Conservation (phyloP, 2,888 invertebrate genomes). For the Amitus sp. region DNA sequence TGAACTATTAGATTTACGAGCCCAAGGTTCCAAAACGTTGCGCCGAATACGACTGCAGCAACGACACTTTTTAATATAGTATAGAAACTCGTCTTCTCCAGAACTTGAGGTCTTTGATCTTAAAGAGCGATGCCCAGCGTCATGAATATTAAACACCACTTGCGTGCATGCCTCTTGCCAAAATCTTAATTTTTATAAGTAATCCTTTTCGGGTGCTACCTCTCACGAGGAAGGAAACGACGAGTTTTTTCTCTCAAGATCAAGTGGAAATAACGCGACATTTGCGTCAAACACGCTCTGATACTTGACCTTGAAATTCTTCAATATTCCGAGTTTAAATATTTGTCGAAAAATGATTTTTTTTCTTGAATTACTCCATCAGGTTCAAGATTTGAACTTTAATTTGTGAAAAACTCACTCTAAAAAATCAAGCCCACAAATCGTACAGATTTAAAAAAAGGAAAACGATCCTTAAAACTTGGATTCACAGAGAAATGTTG, state of each 20-base stretch:
- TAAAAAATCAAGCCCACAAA: no score
- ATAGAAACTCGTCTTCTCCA: slow-evolving; percentile 28
- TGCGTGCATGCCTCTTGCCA: slow-evolving; percentile 21
- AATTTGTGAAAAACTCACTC: no score
- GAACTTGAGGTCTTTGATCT: slow-evolving; percentile 26
- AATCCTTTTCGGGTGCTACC: no score
- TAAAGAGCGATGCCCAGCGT: slow-evolving; percentile 17
- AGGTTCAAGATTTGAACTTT: no score
- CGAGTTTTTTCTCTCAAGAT: neutral
- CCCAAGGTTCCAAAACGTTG: neutral
- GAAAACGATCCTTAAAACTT: no score
- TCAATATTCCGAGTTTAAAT: no score
- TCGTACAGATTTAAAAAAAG: no score
- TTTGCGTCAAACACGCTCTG: no score
- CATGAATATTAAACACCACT: slow-evolving; percentile 31
- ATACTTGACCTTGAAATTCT: slow-evolving; percentile 1
- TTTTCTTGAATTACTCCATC: no score
- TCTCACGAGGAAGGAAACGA: neutral
- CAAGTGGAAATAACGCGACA: neutral
- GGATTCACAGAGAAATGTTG: no score
- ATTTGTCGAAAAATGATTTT: no score
- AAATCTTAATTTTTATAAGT: slow-evolving; percentile 50
- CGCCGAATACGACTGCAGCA: slow-evolving; percentile 17
- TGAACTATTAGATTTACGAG: neutral
- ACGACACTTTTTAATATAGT: slow-evolving; percentile 26